These are phyloP conservation scores for Hemaris fuciformis DNA, from an alignment of 2,888 invertebrate species.

Conservation along the genomic window DNA sequence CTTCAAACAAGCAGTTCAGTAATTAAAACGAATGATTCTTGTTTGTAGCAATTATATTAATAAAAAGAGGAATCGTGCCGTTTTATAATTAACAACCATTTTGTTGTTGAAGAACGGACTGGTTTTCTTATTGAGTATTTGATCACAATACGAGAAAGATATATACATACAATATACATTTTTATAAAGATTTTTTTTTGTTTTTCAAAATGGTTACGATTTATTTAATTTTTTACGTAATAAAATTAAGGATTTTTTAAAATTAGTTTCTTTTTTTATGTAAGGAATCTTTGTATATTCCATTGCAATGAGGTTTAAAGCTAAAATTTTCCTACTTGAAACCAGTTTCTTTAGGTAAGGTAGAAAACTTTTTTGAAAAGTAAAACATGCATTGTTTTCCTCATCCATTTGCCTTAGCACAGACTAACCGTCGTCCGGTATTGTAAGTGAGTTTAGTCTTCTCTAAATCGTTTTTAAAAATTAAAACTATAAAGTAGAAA, in stretches of 20 bases:
- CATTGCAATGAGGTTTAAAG: background rate
- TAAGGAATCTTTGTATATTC: background rate
- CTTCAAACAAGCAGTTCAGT: background rate
- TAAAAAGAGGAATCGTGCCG: background rate
- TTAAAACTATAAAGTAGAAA: no score
- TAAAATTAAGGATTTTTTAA: no score
- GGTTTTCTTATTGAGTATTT: background rate
- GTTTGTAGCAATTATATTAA: background rate
- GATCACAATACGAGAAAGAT: no score
- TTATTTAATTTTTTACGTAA: no score
- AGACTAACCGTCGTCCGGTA: background rate
- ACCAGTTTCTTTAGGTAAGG: background rate
- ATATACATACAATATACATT: no score
- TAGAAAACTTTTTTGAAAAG: background rate
- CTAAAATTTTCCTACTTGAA: background rate
- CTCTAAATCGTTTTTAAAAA: no score
- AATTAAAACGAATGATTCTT: background rate
- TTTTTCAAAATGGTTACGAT: no score
- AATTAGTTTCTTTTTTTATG: no score
- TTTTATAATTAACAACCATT: background rate
- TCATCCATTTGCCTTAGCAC: background rate
- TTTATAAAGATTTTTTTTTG: no score
- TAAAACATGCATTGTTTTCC: background rate
- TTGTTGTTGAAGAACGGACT: background rate
- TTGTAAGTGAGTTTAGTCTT: no score